phyloP scores from a whole-genome alignment of 1,140 invertebrate genomes.

The Drosophila ambigua region DNA sequence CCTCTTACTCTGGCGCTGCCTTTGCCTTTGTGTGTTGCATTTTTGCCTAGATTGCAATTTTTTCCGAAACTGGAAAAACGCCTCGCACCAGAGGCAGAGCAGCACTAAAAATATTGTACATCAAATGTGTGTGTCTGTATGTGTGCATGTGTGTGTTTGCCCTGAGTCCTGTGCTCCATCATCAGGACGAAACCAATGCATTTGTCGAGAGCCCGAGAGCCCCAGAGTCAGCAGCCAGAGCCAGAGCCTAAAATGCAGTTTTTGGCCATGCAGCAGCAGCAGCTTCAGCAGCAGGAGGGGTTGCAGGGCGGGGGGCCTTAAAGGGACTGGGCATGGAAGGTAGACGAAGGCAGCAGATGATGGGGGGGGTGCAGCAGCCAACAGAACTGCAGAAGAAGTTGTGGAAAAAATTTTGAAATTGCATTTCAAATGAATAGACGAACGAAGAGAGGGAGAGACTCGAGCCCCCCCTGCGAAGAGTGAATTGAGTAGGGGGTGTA shows the following conservation, averaged over 20 bases:
- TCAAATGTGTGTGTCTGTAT: slow-evolving; percentile 46
- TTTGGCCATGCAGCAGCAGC: slow-evolving; percentile 58
- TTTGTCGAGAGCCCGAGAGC: slow-evolving; percentile 45
- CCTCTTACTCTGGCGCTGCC: slow-evolving; percentile 9
- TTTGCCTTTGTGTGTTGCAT: slow-evolving; percentile 72
- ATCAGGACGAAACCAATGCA: slow-evolving; percentile 48
- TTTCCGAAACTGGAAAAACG: slow-evolving; percentile 75
- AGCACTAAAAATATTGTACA: slow-evolving; percentile 79
- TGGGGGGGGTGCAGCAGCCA: no score
- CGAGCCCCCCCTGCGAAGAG: no score
- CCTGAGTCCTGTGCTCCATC: slow-evolving; percentile 22
- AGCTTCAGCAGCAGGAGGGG: not conserved
- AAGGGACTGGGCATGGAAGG: not conserved
- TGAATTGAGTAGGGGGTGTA: not conserved
- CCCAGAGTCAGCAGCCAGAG: slow-evolving; percentile 28
- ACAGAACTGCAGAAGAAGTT: slow-evolving; percentile 56
- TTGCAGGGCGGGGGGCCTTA: not conserved
- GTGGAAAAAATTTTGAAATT: slow-evolving; percentile 78
- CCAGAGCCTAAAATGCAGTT: slow-evolving; percentile 77
- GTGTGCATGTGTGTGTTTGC: slow-evolving; percentile 11
- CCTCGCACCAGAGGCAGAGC: slow-evolving; percentile 28
- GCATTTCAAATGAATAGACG: slow-evolving; percentile 80
- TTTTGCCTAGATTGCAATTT: slow-evolving; percentile 83
- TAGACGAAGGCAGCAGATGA: slow-evolving; percentile 3
- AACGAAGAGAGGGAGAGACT: slow-evolving; percentile 5